Percentiles rank a stretch among this genome's conserved stretches.
Conservation (phyloP, 2,888 invertebrate species). For the Agrilus cyanescens region DNA sequence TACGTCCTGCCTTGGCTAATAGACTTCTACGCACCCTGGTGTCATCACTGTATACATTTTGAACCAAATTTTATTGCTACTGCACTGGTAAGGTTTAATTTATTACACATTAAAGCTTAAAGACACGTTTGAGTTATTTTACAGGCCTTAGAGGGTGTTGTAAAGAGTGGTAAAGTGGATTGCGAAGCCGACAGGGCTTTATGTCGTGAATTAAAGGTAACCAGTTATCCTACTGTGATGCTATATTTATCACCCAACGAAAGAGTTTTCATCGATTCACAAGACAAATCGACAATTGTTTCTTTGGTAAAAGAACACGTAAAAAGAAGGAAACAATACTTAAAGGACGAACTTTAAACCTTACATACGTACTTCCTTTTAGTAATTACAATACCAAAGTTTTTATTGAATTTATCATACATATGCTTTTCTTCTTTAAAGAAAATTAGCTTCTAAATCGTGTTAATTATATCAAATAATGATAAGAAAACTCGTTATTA, state of each 20-base stretch:
- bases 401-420: too few species aligned
- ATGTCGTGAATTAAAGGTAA: slow-evolving; percentile 42
- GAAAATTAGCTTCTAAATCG: too few species aligned
- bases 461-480: too few species aligned
- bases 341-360: slow-evolving; percentile 20
- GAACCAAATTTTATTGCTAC: slow-evolving; percentile 55
- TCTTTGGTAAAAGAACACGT: slow-evolving; percentile 13
- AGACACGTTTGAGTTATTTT: slow-evolving; percentile 13
- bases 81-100: slow-evolving; percentile 40
- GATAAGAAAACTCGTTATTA: too few species aligned
- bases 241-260: slow-evolving; percentile 34
- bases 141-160: slow-evolving; percentile 40
- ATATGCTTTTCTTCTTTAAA: too few species aligned
- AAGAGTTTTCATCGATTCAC: slow-evolving; percentile 22
- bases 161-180: slow-evolving; percentile 51
- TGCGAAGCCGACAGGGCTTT: slow-evolving; percentile 44
- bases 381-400: too few species aligned
- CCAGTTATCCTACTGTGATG: slow-evolving; percentile 48
- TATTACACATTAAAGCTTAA: not conserved
- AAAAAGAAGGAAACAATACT: slow-evolving; percentile 6
- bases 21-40: slow-evolving; percentile 60
- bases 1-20: slow-evolving; percentile 42
- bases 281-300: slow-evolving; percentile 17
- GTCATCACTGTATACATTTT: slow-evolving; percentile 50
- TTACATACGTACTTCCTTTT: not conserved